Evolutionary conservation across 2,888 invertebrate genomes (phyloP), one percentile per base, ranked within the genome.

Genomic region (Lasioglossum leucozonium): DNA sequence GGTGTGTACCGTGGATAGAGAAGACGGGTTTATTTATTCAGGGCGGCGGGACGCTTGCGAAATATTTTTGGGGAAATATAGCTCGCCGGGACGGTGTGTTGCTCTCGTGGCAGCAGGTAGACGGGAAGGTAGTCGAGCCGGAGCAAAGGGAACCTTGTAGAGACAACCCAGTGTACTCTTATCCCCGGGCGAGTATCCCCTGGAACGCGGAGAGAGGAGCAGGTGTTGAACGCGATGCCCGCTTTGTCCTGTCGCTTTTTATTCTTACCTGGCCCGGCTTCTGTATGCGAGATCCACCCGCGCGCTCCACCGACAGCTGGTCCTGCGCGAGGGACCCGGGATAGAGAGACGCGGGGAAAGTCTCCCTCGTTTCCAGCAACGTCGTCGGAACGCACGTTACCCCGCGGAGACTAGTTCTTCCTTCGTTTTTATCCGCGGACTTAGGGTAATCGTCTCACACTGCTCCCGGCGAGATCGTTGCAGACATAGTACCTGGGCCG

Each of bases 171-270:
- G 34, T 30, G 18, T 42, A 74, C 34, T 71, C 76, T 80, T 81
- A 77, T 87, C 79, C 72, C 72, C 22, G 77, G 37, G 58, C 37
- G 67, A 72, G 74, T 81, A 82, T 84, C 87, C 81, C 47, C n/a
- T 40, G n/a, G 58, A 73, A 69, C 13, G 55, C 69, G 76, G 22
- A 51, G 73, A 42, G 44, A 44, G 77, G 75, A 88, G 88, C 90
- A 90, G 91, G 90, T 91, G 90, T 90, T 89, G 73, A 62, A 18
- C 40, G 78, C 72, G 84, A 79, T 83, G 72, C 72, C 37, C 72
- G 82, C 81, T 81, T 88, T 90, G 85, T 85, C 83, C 82, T 69
- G 72, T 26, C 26, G 62, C 74, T 81, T 88, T 85, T 87, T 82
- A 88, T 77, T 82, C 82, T 78, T 81, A 72, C 80, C 82, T 77